Evolutionary conservation across 2,797 vertebrate genomes (phyloP), one percentile per base, ranked within the genome.

Genomic region (Alectoris magna): DNA sequence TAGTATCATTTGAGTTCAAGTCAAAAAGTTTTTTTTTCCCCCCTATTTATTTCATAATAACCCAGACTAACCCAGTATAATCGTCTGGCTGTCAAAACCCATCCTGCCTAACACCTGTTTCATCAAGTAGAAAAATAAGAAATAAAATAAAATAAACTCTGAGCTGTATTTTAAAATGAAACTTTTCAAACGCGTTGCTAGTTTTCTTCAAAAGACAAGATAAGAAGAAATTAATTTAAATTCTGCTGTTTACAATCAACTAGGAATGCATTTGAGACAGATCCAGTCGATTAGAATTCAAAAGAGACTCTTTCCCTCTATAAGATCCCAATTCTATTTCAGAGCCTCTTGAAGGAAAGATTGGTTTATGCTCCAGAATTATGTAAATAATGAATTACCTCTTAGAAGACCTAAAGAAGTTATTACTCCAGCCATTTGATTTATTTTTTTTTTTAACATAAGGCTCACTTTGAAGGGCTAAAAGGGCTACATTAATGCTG

Each of bases 1-100:
- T 98, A 97, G 98, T 98, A 98, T 98, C 98, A 98, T 96, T 98
- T 22, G 87, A 97, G 91, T 97, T 97, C 96, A 96, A 98, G 97
- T 97, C 94, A 98, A 96, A 96, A 97, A 97, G 92, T 94, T 98
- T 97, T 93, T 92, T 87, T 78, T 19, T 29, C 17, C 18, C 18
- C 4, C 73, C 44, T 74, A 84, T 96, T 97, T 97, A 94, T 94
- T 95, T 94, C 89, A 97, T 96, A 97, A 97, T 96, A 88, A 96
- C 94, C 93, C 95, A 96, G 79, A 91, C 48, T 93, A 96, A 95
- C 89, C 34, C 34, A 34, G 71, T 58, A 49, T 75, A 85, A 55
- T 34, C 58, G 62, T 53, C 87, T 86, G 87, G 60, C 90, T 93
- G 92, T 76, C 74, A 88, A 91, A 93, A 94, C 13, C 96, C 93